Evolutionary conservation across 2,888 invertebrate genomes (phyloP), one percentile per base, ranked within the genome.

Genomic region (Melanophora roralis): DNA sequence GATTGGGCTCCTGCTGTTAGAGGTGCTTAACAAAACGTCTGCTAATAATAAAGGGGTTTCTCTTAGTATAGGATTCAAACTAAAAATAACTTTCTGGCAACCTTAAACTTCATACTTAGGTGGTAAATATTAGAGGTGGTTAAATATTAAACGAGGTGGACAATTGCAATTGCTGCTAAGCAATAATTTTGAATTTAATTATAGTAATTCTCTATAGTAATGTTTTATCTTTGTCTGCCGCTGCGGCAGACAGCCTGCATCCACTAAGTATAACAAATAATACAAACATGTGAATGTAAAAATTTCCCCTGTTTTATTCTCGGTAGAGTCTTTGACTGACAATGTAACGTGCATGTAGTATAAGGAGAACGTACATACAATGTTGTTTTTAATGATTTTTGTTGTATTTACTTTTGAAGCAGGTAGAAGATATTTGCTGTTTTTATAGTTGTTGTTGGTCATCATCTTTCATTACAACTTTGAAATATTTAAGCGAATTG

Each of bases 171-270:
- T 86, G 85, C 88, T 83, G 87, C 68, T 76, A 76, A 80, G 87
- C 87, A 86, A 86, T 87, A 87, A 88, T 88, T 87, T 86, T 86
- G 84, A 87, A 88, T 86, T 87, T 87, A 87, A 87, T 87, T 87
- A 88, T 86, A 87, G 87, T 86, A 86, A 88, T 87, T 87, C 80
- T 76, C 76, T 68, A 45, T 59, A 73, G 76, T 68, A 64, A 80
- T 80, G 80, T 76, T 73, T 80, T 76, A 80, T 80, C 62, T 80
- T 45, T 53, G 64, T 45, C 67, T 64, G 73, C 21, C 60, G 51
- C 47, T 62, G 47, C 2, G 40, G 72, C 14, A 51, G 38, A 38
- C 12, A 49, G 21, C n/a, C 43, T 59, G 43, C 14, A 49, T 12
- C 21, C 38, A 68, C 34, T 75, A n/a, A n/a, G n/a, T n/a, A 36